Evolutionary conservation across 1,140 invertebrate species (phyloP).

Genomic region (Lucilia sericata): DNA sequence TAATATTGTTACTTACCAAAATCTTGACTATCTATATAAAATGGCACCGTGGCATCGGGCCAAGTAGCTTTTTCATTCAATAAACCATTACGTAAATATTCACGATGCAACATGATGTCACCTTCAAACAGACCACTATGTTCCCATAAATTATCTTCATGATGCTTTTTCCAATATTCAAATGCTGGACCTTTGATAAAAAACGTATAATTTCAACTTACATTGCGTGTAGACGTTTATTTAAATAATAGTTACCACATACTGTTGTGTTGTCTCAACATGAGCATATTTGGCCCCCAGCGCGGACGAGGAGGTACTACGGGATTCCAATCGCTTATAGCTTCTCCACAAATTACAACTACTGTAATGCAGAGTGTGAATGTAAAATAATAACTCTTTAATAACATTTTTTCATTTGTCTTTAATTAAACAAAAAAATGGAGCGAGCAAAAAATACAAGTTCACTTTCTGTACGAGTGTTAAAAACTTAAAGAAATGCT

Average conservation of each 20-base stretch:
- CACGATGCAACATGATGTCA: conserved; percentile 71
- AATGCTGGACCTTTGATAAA: conserved; percentile 70
- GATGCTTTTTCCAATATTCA: conserved; percentile 72
- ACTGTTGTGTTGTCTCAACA: conserved; percentile 63
- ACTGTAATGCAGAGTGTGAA: neutral
- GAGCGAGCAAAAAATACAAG: conserved; percentile 12
- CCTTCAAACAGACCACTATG: conserved; percentile 72
- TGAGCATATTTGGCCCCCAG: conserved; percentile 65
- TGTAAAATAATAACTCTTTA: neutral
- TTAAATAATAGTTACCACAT: conserved; percentile 50
- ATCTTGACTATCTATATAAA: conserved; percentile 74
- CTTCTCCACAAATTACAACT: neutral
- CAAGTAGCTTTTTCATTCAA: conserved; percentile 73
- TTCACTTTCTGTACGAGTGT: conserved; percentile 23
- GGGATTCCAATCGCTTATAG: conserved; percentile 41
- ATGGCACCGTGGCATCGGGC: conserved; percentile 75
- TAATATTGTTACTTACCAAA: conserved; percentile 72
- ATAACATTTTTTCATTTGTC: neutral
- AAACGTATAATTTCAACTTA: neutral
- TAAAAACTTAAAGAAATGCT: conserved; percentile 40
- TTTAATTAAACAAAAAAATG: neutral
- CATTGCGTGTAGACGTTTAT: neutral
- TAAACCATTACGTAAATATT: conserved; percentile 72
- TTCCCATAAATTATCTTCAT: conserved; percentile 75
- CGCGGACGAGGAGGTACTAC: conserved; percentile 55